phyloP scores from a whole-genome alignment of 2,797 vertebrate species.

The Siniperca undulata region DNA sequence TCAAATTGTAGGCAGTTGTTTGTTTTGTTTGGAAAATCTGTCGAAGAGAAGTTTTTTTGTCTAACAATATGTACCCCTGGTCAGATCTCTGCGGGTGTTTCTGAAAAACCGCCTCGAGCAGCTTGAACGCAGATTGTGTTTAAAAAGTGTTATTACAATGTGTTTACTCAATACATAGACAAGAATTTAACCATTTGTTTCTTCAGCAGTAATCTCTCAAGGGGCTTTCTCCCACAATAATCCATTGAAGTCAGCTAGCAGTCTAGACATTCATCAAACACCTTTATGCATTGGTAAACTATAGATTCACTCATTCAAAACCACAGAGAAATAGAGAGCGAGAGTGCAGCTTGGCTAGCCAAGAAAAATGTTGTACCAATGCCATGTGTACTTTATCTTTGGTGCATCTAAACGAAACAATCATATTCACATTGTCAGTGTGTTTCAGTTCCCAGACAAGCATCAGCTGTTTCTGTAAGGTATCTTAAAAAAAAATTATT shows the following conservation, averaged over 20 bases:
- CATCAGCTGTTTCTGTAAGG: neutral
- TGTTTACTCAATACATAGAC: constrained; percentile 32
- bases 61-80: constrained; percentile 41
- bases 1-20: constrained; percentile 45
- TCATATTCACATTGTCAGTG: constrained; percentile 4
- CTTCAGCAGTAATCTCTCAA: constrained; percentile 11
- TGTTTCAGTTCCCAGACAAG: constrained; percentile 25
- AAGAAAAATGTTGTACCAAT: constrained; percentile 17
- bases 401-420: constrained; percentile 12
- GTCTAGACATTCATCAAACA: constrained; percentile 31
- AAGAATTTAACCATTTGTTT: constrained; percentile 19
- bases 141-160: constrained; percentile 25
- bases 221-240: constrained; percentile 20
- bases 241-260: constrained; percentile 23
- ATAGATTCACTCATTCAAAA: constrained; percentile 27
- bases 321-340: neutral
- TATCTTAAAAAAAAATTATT: neutral
- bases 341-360: constrained; percentile 9
- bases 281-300: neutral
- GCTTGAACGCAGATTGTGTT: constrained; percentile 42
- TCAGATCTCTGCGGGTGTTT: constrained; percentile 43
- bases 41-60: constrained; percentile 13
- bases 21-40: constrained; percentile 43
- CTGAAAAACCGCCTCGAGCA: constrained; percentile 3
- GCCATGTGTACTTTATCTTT: constrained; percentile 13